Percentiles rank a stretch among this genome's conserved stretches.
phyloP scores from a whole-genome alignment of 2,113 vertebrate genomes.

The Aegypius monachus region DNA sequence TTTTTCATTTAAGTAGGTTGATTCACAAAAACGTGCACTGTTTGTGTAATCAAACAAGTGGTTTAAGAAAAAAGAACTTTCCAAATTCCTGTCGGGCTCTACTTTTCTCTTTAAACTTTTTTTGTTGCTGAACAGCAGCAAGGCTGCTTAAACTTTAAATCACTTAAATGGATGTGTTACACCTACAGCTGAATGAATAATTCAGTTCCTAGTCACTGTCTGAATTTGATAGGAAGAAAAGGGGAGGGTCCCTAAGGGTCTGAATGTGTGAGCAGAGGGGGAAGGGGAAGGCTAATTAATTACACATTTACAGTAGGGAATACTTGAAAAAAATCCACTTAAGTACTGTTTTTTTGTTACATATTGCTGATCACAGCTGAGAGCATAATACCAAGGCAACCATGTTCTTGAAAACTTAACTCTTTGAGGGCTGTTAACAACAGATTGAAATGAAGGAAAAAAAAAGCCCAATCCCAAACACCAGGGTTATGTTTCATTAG shows the following conservation, averaged over 20 bases:
- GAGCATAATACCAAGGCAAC: conserved; percentile 49
- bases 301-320: conserved; percentile 82
- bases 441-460: neutral
- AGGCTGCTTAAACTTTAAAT: conserved; percentile 44
- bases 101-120: conserved; percentile 32
- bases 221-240: conserved; percentile 55
- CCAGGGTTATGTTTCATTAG: neutral
- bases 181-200: conserved; percentile 67
- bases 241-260: conserved; percentile 69
- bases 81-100: neutral
- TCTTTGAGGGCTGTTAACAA: neutral
- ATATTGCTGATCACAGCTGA: conserved; percentile 52
- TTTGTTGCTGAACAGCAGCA: neutral
- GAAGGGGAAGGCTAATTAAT: conserved; percentile 82
- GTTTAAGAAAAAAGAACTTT: neutral
- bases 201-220: conserved; percentile 58
- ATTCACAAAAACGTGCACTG: conserved; percentile 17
- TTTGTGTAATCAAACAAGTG: conserved; percentile 25
- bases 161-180: conserved; percentile 53
- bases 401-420: conserved; percentile 39
- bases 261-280: conserved; percentile 70
- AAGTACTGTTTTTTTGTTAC: conserved; percentile 44
- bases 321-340: conserved; percentile 75
- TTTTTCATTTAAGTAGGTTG: conserved; percentile 1
- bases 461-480: neutral